Evolutionary conservation across 2,888 invertebrate genomes (phyloP).

Genomic region (Patella caerulea): DNA sequence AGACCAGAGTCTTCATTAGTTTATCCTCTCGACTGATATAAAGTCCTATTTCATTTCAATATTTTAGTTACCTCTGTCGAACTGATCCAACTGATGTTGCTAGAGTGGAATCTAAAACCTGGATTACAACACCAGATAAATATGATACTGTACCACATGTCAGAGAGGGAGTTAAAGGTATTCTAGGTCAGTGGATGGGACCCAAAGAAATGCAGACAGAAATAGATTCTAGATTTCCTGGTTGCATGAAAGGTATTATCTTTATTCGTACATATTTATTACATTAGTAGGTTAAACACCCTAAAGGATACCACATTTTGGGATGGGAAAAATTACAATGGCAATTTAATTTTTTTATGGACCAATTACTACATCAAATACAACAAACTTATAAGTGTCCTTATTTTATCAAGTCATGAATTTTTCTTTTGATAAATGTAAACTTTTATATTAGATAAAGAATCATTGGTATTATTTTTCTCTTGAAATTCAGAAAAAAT

Average conservation of each 20-base stretch:
- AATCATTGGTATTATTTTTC: too few relatives aligned
- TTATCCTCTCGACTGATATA: slow-evolving; percentile 26
- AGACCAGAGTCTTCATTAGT: too few relatives aligned
- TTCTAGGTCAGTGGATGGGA: slow-evolving; percentile 93
- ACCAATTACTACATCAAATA: too few relatives aligned
- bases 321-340: not conserved
- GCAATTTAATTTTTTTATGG: too few relatives aligned
- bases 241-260: slow-evolving; percentile 74
- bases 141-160: slow-evolving; percentile 89
- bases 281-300: not conserved
- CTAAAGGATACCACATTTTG: not conserved
- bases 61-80: slow-evolving; percentile 86
- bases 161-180: slow-evolving; percentile 84
- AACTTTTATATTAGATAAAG: too few relatives aligned
- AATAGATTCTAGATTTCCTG: slow-evolving; percentile 86
- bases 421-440: too few relatives aligned
- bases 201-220: slow-evolving; percentile 85
- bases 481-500: too few relatives aligned
- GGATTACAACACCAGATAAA: slow-evolving; percentile 89
- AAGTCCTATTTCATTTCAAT: slow-evolving; percentile 55
- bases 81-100: slow-evolving; percentile 99
- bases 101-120: slow-evolving; percentile 95
- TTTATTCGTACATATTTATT: not conserved
- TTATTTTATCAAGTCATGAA: too few relatives aligned
- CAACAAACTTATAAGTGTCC: too few relatives aligned